A percentile compares a stretch with the other conserved stretches of the same genome.
phyloP scores from a whole-genome alignment of 2,888 invertebrate species.

The Athalia cordata region DNA sequence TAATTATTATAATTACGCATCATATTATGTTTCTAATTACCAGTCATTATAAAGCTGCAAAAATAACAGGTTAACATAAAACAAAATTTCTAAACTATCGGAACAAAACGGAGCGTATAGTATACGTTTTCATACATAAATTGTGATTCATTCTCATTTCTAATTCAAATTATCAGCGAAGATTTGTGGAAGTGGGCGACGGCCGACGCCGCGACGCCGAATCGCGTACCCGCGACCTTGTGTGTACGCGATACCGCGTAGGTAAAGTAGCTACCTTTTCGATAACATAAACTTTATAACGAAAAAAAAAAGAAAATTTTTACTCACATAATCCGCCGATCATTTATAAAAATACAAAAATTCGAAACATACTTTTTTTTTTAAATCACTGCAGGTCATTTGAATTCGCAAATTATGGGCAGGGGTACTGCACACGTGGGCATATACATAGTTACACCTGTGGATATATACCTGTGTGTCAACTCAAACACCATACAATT shows the following conservation, averaged over 20 bases:
- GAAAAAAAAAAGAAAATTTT: conserved; percentile 52
- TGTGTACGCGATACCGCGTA: conserved; percentile 73
- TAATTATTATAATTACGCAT: too few species aligned
- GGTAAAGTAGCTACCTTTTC: conserved; percentile 73
- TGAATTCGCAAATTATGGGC: too few species aligned
- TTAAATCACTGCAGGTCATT: too few species aligned
- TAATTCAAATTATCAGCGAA: conserved; percentile 63
- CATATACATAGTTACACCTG: background rate
- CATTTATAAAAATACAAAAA: too few species aligned
- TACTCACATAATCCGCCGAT: too few species aligned
- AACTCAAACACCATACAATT: background rate
- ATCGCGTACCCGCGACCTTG: conserved; percentile 69
- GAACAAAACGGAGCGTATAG: too few species aligned
- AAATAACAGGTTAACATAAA: too few species aligned
- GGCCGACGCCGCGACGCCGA: conserved; percentile 69
- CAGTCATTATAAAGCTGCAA: too few species aligned
- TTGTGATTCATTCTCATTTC: background rate
- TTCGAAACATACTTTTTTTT: too few species aligned
- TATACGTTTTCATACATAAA: too few species aligned
- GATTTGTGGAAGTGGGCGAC: conserved; percentile 65
- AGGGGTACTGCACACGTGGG: background rate
- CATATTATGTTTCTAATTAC: too few species aligned
- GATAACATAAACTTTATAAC: conserved; percentile 62
- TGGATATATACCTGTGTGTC: background rate
- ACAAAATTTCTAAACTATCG: too few species aligned